These are phyloP conservation scores for Strix aluco DNA, from an alignment of 2,113 vertebrate species.

Conservation along the genomic window DNA sequence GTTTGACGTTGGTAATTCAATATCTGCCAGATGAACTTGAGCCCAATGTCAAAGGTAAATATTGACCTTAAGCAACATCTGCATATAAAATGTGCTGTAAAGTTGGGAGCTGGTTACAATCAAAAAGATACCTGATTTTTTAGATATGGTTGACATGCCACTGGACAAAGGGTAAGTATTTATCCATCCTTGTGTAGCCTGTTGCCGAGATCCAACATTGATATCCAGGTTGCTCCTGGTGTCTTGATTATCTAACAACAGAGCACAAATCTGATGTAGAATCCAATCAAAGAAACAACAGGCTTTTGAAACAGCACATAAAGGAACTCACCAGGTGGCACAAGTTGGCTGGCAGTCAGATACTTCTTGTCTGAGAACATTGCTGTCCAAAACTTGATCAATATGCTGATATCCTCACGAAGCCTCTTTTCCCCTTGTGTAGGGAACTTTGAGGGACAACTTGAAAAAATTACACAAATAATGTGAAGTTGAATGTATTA, in stretches of 20 bases:
- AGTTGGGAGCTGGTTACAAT: not conserved
- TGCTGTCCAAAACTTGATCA: constrained; percentile 95
- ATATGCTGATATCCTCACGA: constrained; percentile 94
- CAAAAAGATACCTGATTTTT: constrained; percentile 89
- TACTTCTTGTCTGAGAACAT: constrained; percentile 98
- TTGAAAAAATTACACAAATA: constrained; percentile 62
- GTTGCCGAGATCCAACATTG: constrained; percentile 90
- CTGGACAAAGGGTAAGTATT: constrained; percentile 96
- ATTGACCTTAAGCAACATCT: not conserved
- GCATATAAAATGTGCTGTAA: not conserved
- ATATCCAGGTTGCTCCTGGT: constrained; percentile 89
- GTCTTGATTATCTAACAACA: constrained; percentile 88
- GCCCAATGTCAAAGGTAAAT: not conserved
- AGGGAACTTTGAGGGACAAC: constrained; percentile 88
- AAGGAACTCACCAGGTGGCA: constrained; percentile 85
- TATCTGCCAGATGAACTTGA: not conserved
- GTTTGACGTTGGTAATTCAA: not conserved
- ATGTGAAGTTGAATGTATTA: not conserved
- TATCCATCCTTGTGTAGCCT: constrained; percentile 94
- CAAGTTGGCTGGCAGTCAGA: constrained; percentile 89
- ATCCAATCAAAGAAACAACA: not conserved
- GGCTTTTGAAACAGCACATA: not conserved
- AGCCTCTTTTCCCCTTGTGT: constrained; percentile 92
- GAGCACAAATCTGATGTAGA: not conserved
- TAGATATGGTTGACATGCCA: constrained; percentile 96